Conservation (phyloP, 30 jellyfish, hydroid and myxozoan genomes). For the Phacellophora camtschatica region DNA sequence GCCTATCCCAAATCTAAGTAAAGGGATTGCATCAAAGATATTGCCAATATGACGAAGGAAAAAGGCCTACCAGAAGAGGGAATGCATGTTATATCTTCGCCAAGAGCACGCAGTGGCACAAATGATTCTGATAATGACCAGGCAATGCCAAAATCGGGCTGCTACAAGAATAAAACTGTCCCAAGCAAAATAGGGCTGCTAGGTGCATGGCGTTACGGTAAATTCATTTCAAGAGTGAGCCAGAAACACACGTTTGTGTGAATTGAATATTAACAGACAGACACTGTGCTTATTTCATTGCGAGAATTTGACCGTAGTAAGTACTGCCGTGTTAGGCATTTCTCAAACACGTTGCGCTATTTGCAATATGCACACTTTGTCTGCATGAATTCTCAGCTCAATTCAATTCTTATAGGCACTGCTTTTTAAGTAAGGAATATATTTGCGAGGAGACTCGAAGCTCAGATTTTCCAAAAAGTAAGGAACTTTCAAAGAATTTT, state of each 20-base stretch:
- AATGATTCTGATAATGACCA: neutral
- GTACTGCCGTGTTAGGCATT: too few relatives aligned
- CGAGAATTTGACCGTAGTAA: too few relatives aligned
- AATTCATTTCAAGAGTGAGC: slow-evolving; percentile 16
- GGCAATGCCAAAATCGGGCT: slow-evolving; percentile 22
- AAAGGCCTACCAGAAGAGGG: slow-evolving; percentile 8
- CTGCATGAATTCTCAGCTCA: too few relatives aligned
- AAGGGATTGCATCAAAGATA: neutral
- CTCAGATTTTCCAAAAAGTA: too few relatives aligned
- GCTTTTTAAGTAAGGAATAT: too few relatives aligned
- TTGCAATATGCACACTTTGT: too few relatives aligned
- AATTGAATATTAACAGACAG: too few relatives aligned
- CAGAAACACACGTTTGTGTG: slow-evolving; percentile 4
- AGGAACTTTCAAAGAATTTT: too few relatives aligned
- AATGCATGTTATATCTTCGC: neutral
- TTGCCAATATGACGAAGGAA: slow-evolving; percentile 20
- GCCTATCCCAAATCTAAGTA: neutral
- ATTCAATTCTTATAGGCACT: too few relatives aligned
- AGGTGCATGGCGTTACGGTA: slow-evolving; percentile 65
- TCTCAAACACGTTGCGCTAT: too few relatives aligned
- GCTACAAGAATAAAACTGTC: neutral
- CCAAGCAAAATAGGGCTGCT: slow-evolving; percentile 12
- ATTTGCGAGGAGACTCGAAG: too few relatives aligned
- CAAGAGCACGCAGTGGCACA: slow-evolving; percentile 20
- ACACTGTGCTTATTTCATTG: too few relatives aligned